These are phyloP conservation scores for Ptilorrhoa leucosticta DNA, from an alignment of 2,113 vertebrate species.

Conservation along the genomic window DNA sequence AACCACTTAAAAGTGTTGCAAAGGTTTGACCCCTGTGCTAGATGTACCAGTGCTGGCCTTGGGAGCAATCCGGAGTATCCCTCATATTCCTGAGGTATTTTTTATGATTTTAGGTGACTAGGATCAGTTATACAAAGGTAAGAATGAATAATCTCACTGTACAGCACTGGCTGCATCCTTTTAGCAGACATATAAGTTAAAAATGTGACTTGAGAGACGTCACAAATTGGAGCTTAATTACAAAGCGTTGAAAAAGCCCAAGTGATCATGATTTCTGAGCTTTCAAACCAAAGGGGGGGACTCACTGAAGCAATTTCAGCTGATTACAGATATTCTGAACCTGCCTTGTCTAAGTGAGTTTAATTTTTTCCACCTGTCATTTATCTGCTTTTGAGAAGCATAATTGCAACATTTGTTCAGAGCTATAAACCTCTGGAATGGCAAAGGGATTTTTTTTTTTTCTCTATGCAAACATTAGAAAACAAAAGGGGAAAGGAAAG, in stretches of 20 bases:
- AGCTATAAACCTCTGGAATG: conserved; percentile 41
- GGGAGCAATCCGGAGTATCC: not conserved
- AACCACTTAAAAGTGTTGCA: not conserved
- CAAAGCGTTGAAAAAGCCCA: not conserved
- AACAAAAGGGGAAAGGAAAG: not conserved
- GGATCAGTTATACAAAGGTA: not conserved
- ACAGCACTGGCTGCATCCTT: not conserved
- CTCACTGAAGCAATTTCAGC: conserved; percentile 40
- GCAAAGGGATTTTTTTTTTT: not conserved
- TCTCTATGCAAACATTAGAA: conserved; percentile 27
- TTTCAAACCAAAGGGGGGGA: not conserved
- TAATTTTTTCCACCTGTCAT: conserved; percentile 54
- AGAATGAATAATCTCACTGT: not conserved
- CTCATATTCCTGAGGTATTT: not conserved
- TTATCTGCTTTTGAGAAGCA: conserved; percentile 44
- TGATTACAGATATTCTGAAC: conserved; percentile 50
- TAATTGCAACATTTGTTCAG: conserved; percentile 63
- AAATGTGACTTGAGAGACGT: not conserved
- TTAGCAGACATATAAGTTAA: not conserved
- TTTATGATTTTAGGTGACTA: not conserved
- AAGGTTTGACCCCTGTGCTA: not conserved
- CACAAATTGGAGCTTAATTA: not conserved
- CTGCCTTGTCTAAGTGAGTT: conserved; percentile 48
- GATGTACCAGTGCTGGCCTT: not conserved
- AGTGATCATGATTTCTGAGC: conserved; percentile 6